Conservation (phyloP, 2,797 vertebrate genomes). For the Smutsia gigantea region DNA sequence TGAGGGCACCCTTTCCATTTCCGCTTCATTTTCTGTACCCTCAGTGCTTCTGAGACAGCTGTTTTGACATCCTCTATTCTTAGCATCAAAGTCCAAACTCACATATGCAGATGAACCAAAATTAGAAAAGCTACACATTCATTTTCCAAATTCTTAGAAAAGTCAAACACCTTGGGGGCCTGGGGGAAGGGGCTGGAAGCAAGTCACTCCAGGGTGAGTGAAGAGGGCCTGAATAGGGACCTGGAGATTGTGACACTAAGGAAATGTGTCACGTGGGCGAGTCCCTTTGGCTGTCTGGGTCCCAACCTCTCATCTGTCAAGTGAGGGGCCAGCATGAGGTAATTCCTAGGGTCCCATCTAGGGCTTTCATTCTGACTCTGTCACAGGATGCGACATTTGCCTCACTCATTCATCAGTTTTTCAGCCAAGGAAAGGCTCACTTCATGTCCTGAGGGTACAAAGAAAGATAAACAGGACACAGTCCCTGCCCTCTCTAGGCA, state of each 20-base stretch:
- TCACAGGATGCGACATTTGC: not conserved
- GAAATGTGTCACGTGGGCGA: not conserved
- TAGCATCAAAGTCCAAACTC: conserved; percentile 53
- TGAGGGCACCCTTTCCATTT: conserved; percentile 49
- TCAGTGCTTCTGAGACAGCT: conserved; percentile 26
- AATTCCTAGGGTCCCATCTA: not conserved
- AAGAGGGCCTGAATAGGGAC: not conserved
- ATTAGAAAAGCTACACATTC: not conserved
- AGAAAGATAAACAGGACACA: not conserved
- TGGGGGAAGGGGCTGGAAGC: not conserved
- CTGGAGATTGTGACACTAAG: not conserved
- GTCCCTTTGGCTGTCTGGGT: not conserved
- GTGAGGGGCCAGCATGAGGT: not conserved
- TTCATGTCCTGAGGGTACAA: not conserved
- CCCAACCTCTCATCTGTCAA: not conserved
- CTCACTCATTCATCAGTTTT: conserved; percentile 12
- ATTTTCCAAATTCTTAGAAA: conserved; percentile 56
- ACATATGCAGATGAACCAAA: conserved; percentile 16
- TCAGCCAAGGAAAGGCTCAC: not conserved
- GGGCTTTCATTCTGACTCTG: conserved; percentile 12
- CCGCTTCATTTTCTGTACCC: conserved; percentile 32
- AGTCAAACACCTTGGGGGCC: not conserved
- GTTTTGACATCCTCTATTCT: conserved; percentile 62
- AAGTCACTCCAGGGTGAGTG: not conserved
- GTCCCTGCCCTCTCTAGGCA: not conserved